Conservation (phyloP, 2,888 invertebrate genomes). For the Drosophila vallismaia region DNA sequence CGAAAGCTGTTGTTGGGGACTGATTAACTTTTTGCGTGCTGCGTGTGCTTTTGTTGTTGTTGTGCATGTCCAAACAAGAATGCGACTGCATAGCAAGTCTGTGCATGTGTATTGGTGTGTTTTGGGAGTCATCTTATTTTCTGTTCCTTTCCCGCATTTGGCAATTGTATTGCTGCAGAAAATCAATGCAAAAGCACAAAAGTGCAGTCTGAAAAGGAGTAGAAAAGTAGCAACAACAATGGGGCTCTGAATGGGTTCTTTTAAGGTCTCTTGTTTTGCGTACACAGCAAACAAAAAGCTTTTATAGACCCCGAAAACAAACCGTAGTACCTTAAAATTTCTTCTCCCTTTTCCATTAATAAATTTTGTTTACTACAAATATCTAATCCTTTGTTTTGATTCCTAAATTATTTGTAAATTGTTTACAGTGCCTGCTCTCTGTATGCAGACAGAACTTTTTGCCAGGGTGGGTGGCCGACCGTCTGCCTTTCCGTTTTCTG, state of each 20-base stretch:
- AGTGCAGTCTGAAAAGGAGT: conserved; percentile 60
- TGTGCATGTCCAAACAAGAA: conserved; percentile 39
- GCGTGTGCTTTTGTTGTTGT: conserved; percentile 53
- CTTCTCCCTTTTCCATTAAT: too few relatives aligned
- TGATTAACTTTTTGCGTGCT: conserved; percentile 78
- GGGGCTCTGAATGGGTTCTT: conserved; percentile 21
- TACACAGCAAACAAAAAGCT: too few relatives aligned
- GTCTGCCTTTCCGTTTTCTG: conserved; percentile 4
- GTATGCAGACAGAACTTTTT: conserved; percentile 30
- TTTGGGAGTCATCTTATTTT: conserved; percentile 38
- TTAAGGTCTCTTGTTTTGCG: conserved; percentile 35
- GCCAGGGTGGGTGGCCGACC: conserved; percentile 69
- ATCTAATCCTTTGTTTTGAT: neutral
- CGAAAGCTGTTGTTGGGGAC: conserved; percentile 32
- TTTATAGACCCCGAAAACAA: too few relatives aligned
- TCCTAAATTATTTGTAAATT: neutral
- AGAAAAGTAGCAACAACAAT: conserved; percentile 35
- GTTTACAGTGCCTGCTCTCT: conserved; percentile 7
- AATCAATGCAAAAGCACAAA: conserved; percentile 71
- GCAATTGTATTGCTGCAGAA: conserved; percentile 59
- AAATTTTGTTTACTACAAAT: too few relatives aligned
- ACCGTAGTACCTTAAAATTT: too few relatives aligned
- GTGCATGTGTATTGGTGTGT: conserved; percentile 6
- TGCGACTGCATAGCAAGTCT: conserved; percentile 23
- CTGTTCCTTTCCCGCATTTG: conserved; percentile 41